These are phyloP conservation scores for Tupaia tana DNA, from an alignment of 2,113 vertebrate species.

Conservation along the genomic window DNA sequence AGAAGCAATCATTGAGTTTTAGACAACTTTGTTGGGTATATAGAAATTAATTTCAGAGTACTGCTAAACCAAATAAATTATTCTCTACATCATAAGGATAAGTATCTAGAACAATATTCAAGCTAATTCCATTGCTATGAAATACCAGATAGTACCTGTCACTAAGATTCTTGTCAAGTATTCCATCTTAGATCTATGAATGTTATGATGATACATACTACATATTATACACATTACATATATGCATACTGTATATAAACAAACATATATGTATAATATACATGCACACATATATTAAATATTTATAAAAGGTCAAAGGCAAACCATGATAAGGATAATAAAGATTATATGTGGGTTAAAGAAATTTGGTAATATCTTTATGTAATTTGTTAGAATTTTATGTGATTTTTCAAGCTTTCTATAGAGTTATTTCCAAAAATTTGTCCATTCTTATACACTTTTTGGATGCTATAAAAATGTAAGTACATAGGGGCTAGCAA, in stretches of 20 bases:
- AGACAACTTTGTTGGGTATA: neutral
- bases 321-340: neutral
- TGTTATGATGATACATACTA: neutral
- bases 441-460: neutral
- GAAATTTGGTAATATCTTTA: neutral
- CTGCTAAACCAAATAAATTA: neutral
- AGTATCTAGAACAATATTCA: neutral
- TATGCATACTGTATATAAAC: neutral
- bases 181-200: neutral
- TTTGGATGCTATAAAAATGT: neutral
- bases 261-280: neutral
- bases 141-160: neutral
- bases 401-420: constrained; percentile 7
- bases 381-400: neutral
- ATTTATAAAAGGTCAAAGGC: neutral
- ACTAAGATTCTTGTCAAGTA: neutral
- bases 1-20: neutral
- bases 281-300: neutral
- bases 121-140: neutral
- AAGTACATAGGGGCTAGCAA: neutral
- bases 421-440: neutral
- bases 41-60: neutral
- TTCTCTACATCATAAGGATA: neutral
- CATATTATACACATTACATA: neutral
- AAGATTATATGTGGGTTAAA: neutral